Base-by-base conservation (phyloP, 2,888 invertebrate species). In the Hybos culiciformis region DNA sequence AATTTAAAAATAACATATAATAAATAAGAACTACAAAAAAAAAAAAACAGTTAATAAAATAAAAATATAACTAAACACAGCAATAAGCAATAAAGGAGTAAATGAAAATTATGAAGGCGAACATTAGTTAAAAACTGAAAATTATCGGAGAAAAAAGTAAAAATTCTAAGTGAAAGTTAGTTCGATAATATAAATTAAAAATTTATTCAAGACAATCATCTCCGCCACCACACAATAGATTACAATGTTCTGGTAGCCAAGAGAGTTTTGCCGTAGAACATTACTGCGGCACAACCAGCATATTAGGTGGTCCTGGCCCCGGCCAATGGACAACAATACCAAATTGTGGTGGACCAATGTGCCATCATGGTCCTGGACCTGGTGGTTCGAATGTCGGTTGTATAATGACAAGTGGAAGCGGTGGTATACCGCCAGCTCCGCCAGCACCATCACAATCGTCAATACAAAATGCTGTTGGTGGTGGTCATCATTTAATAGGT, bases 181-280 rank as follows among this genome's bases (percentile, higher is more conserved):
- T n/a, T n/a, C n/a, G n/a, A n/a, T n/a, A 47, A 48, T 53, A 54
- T 51, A 55, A 51, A 50, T 54, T 57, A 63, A 59, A 63, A 56
- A 67, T 67, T 67, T 66, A 66, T 53, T 66, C 67, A 54, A 60
- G 67, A 56, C 66, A 67, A 60, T 60, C 65, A 56, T 66, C 66
- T 56, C 62, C 67, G 58, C 67, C 67, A 59, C 66, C 65, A 61
- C 61, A 63, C 58, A 65, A 63, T 57, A 62, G 64, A 56, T 57
- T 67, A 57, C 66, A 66, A 67, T 67, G 67, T 60, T 67, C 67
- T 67, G 67, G 66, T 67, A 67, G 67, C 65, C 67, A 67, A 63
- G 67, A 67, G 56, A 67, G 66, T 62, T 67, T 66, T 63, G 62
- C 63, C 59, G 66, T 65, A 60, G 66, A 67, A 58, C 64, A 66